Evolutionary conservation across 2,113 vertebrate species (phyloP).

Genomic region (Menura novaehollandiae): DNA sequence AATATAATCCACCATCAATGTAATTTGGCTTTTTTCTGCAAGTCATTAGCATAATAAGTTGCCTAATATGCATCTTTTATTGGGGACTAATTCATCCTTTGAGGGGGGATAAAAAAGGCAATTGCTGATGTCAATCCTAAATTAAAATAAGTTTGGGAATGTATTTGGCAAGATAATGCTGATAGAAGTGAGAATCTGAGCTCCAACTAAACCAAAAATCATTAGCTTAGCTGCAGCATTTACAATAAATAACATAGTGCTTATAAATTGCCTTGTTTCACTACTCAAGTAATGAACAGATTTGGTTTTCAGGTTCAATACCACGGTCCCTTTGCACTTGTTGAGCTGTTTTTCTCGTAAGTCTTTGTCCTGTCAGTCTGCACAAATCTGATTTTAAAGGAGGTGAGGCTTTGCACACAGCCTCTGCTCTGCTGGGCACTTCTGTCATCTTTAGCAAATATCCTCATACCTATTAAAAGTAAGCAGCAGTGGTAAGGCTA

Average conservation of each 20-base stretch:
- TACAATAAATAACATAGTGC: neutral
- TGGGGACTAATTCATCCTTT: slow-evolving; percentile 26
- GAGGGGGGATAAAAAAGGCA: neutral
- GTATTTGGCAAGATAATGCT: slow-evolving; percentile 20
- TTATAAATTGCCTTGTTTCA: neutral
- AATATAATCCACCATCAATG: neutral
- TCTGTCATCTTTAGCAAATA: neutral
- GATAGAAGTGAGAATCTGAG: slow-evolving; percentile 18
- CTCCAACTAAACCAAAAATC: neutral
- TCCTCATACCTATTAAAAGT: neutral
- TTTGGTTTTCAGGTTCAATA: neutral
- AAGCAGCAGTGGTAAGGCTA: neutral
- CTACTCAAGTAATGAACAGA: neutral
- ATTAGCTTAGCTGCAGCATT: neutral
- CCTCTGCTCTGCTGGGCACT: neutral
- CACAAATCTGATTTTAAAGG: neutral
- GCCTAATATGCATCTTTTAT: neutral
- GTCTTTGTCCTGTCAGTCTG: neutral
- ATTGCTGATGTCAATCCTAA: neutral
- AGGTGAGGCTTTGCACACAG: neutral
- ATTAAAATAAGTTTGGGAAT: slow-evolving; percentile 38
- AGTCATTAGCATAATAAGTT: slow-evolving; percentile 49
- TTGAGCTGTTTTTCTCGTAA: neutral
- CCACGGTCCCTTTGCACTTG: neutral
- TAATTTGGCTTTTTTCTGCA: slow-evolving; percentile 23